Evolutionary conservation across 2,113 vertebrate genomes (phyloP).

Genomic region (Castor canadensis): DNA sequence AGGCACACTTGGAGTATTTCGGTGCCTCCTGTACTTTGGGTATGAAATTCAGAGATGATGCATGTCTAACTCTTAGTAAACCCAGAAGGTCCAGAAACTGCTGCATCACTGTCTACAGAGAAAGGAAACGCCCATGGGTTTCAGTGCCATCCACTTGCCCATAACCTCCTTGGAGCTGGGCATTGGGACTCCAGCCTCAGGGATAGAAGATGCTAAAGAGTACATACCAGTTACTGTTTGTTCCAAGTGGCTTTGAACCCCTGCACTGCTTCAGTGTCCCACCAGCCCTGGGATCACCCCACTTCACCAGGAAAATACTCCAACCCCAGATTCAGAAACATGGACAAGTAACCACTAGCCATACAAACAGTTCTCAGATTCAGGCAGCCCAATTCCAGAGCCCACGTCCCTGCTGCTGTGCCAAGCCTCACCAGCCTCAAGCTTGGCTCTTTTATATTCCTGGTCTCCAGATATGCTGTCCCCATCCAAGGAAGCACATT

Average conservation of each 20-base stretch:
- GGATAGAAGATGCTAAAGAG: background rate
- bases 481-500: no score
- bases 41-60: background rate
- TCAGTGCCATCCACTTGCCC: fast-evolving
- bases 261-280: no score
- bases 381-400: no score
- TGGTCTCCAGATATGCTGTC: fast-evolving
- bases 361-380: background rate
- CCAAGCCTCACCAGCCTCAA: no score
- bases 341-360: fast-evolving
- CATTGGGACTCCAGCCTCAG: fast-evolving
- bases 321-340: no score
- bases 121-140: fast-evolving
- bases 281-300: fast-evolving
- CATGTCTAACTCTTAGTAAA: background rate
- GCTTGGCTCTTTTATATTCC: fast-evolving
- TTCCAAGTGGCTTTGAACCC: background rate
- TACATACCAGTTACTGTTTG: no score
- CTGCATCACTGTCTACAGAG: fast-evolving
- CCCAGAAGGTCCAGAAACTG: background rate
- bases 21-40: background rate
- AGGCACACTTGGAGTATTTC: background rate
- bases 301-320: background rate
- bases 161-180: background rate
- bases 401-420: background rate